Conservation (phyloP, 1,140 invertebrate species). For the Plectus sambesii region DNA sequence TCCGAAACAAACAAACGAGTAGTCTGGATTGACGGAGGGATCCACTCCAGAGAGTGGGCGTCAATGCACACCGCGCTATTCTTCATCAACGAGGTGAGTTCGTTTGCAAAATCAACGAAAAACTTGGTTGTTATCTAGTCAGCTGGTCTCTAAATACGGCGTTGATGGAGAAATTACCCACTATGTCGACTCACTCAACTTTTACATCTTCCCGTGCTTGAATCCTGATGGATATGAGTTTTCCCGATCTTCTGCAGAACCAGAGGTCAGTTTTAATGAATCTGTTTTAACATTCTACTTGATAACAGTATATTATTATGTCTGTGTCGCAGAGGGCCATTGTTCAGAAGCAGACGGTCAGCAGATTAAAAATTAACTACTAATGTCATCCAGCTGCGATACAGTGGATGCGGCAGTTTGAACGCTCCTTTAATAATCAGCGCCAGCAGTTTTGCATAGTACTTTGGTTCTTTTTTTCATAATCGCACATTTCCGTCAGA, state of each 20-base stretch:
- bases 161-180: slow-evolving; percentile 39
- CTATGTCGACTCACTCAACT: slow-evolving; percentile 48
- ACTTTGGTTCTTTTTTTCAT: too few relatives aligned
- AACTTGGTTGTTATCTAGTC: slow-evolving; percentile 8
- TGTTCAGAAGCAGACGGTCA: too few relatives aligned
- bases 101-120: slow-evolving; percentile 5
- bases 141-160: slow-evolving; percentile 42
- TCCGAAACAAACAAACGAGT: slow-evolving; percentile 28
- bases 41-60: slow-evolving; percentile 44
- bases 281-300: too few relatives aligned
- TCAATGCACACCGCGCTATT: slow-evolving; percentile 44
- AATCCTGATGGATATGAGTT: slow-evolving; percentile 64
- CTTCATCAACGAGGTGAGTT: slow-evolving; percentile 37
- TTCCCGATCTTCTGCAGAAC: slow-evolving; percentile 47
- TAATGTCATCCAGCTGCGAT: too few relatives aligned
- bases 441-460: too few relatives aligned
- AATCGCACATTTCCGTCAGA: too few relatives aligned
- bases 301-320: too few relatives aligned
- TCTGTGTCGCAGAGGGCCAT: too few relatives aligned
- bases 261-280: slow-evolving; percentile 21
- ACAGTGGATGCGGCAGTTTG: too few relatives aligned
- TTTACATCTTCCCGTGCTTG: slow-evolving; percentile 56
- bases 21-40: slow-evolving; percentile 44
- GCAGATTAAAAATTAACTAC: too few relatives aligned
- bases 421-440: too few relatives aligned